Evolutionary conservation across 2,888 invertebrate species (phyloP).

Genomic region (Drosophila sordidula): DNA sequence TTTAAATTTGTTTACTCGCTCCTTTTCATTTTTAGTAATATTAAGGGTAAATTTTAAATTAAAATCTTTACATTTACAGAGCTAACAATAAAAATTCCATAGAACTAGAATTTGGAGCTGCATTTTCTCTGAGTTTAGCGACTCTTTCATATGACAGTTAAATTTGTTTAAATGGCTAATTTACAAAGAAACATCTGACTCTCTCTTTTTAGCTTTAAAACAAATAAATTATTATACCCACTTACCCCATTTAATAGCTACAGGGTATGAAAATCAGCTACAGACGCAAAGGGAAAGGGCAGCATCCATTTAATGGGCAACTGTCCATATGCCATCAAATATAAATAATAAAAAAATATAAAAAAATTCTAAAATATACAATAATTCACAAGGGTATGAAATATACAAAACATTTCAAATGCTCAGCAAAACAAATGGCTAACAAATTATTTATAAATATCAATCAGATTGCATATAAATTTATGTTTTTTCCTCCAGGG

Average conservation of each 20-base stretch:
- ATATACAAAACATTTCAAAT: constrained; percentile 35
- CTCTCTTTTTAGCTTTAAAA: neutral
- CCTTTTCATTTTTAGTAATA: no score
- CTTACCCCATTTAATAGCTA: neutral
- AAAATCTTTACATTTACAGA: no score
- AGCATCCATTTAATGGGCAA: constrained; percentile 52
- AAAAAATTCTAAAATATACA: neutral
- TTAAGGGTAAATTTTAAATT: no score
- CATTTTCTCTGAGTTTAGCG: no score
- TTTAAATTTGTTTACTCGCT: no score
- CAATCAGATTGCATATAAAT: constrained; percentile 30
- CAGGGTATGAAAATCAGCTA: constrained; percentile 20
- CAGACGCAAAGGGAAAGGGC: constrained; percentile 17
- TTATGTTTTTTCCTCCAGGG: neutral
- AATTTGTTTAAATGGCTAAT: neutral
- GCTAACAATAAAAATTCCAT: no score
- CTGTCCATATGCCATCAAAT: constrained; percentile 35
- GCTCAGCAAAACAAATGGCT: constrained; percentile 25
- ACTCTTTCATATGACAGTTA: neutral
- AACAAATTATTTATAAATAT: constrained; percentile 44
- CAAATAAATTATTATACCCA: neutral
- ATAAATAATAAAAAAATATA: neutral
- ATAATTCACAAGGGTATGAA: constrained; percentile 23
- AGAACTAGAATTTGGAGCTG: no score
- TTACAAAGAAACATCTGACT: neutral